Conservation (phyloP, 2,888 invertebrate species). For the Byasa hedistus region DNA sequence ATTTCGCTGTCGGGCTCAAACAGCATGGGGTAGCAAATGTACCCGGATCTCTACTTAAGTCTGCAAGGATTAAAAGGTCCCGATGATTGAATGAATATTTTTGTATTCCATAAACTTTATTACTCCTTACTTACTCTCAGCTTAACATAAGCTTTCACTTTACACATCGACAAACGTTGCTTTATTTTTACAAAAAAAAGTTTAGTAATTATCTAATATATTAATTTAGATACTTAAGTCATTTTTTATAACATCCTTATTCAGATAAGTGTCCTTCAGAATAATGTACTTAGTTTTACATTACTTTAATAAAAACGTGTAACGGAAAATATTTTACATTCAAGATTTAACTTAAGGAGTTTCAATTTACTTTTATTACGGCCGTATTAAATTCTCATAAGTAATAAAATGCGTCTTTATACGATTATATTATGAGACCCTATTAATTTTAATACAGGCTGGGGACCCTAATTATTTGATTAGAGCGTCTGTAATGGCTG, state of each 20-base stretch:
- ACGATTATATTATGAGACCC: background rate
- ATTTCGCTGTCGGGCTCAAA: constrained; percentile 23
- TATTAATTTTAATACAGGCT: background rate
- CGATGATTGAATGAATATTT: background rate
- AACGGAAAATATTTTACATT: too few species aligned
- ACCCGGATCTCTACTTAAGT: constrained; percentile 13
- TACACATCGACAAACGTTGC: background rate
- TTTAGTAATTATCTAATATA: too few species aligned
- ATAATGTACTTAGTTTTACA: too few species aligned
- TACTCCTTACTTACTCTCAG: background rate
- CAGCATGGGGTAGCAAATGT: constrained; percentile 14
- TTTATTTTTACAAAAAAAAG: background rate
- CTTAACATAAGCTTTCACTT: background rate
- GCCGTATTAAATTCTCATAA: background rate
- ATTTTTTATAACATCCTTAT: too few species aligned
- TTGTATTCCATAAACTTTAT: background rate
- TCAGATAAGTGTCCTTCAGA: too few species aligned
- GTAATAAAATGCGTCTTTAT: background rate
- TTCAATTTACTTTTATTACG: background rate
- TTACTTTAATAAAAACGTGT: too few species aligned
- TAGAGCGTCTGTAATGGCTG: constrained; percentile 17
- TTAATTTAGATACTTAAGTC: too few species aligned
- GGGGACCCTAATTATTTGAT: constrained; percentile 19
- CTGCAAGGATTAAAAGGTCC: constrained; percentile 4
- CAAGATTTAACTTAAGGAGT: too few species aligned